A percentile compares a stretch with the other conserved stretches of the same genome.
Conservation (phyloP, 2,888 invertebrate genomes). For the Apantesis nais region DNA sequence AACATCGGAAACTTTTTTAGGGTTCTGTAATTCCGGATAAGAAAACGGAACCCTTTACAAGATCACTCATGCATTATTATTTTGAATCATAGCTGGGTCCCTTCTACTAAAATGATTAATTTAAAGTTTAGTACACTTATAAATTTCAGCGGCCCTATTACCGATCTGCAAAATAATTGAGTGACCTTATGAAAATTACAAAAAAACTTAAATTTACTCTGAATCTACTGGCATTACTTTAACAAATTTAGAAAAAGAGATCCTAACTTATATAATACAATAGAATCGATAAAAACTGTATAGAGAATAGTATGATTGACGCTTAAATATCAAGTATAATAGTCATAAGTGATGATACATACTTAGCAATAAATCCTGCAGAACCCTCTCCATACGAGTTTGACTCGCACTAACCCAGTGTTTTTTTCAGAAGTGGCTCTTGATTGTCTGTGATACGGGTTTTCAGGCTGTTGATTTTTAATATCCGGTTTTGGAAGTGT, state of each 20-base stretch:
- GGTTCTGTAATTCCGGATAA: background rate
- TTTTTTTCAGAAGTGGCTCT: slow-evolving; percentile 34
- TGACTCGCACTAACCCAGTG: background rate
- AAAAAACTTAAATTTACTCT: too few relatives aligned
- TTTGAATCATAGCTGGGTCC: background rate
- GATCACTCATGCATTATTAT: background rate
- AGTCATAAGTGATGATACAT: too few relatives aligned
- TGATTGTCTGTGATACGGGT: slow-evolving; percentile 37
- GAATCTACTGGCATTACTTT: too few relatives aligned
- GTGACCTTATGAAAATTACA: background rate
- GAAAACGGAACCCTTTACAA: background rate
- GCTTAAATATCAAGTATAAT: too few relatives aligned
- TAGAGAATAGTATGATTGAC: too few relatives aligned
- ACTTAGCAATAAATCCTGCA: background rate
- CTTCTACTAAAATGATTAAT: background rate
- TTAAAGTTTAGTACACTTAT: background rate
- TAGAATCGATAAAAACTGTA: too few relatives aligned
- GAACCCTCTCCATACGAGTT: background rate
- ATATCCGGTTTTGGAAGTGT: slow-evolving; percentile 42
- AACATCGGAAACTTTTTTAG: slow-evolving; percentile 23
- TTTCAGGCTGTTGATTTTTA: slow-evolving; percentile 50
- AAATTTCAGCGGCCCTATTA: background rate
- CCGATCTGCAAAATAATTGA: background rate
- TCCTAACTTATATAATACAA: too few relatives aligned
- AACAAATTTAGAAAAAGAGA: too few relatives aligned